Base-by-base conservation (phyloP, 2,797 vertebrate species). In the Spinus olivaceus region DNA sequence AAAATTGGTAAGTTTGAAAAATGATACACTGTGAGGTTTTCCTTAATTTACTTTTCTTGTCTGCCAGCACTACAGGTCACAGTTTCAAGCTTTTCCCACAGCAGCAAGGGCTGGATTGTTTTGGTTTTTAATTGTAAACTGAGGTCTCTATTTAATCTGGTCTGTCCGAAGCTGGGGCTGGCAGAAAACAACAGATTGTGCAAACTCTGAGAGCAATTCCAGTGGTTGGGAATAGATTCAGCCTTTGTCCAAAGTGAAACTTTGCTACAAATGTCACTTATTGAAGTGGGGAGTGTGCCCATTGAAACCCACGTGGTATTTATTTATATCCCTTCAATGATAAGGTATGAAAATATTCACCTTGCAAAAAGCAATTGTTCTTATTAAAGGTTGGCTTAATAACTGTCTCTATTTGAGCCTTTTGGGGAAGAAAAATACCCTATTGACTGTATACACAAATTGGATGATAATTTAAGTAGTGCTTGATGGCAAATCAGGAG, bases 1-100 rank as follows among this genome's bases (percentile, higher is more conserved):
- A 81, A 85, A 89, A 89, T 49, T 35, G 87, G 35, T 50, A 61
- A 85, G 47, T 82, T 74, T 91, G 94, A 85, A 93, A 95, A 94
- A 86, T 6, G 42, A 91, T 89, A 87, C 79, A 11, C 86, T 87
- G 28, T 78, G 92, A 89, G 67, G 76, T 94, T 96, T 93, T 67
- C 14, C 44, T 88, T 93, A 67, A 86, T 91, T 92, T 92, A 46
- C 69, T 88, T 82, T 81, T 69, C 71, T 89, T 57, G 54, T 91
- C 72, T 93, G 78, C 50, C 69, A 74, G 79, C 1, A 0, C 76
- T 72, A 23, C 42, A 69, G 81, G 81, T 93, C 89, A 90, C 32
- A 72, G 69, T 81, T 95, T 71, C 53, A 54, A 78, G 57, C 49
- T 83, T 96, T 96, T 87, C 69, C 88, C 86, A 89, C 69, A 91